Percentiles rank a stretch among this genome's conserved stretches.
Evolutionary conservation across 2,888 invertebrate species (phyloP).

Genomic region (Rhagonycha fulva): DNA sequence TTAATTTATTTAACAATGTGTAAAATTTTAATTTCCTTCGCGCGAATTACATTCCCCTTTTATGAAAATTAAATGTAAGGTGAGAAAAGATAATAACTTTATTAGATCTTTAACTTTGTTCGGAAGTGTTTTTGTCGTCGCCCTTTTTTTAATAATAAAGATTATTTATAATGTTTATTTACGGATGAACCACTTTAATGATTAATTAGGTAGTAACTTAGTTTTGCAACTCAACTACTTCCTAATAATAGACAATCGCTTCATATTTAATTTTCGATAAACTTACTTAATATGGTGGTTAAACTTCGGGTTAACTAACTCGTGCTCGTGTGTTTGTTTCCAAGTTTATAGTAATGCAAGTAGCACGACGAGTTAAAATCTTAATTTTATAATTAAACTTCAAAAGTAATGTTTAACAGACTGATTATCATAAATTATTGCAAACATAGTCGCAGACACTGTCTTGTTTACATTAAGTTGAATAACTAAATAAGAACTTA

Average conservation of each 20-base stretch:
- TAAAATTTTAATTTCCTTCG: conserved; percentile 27
- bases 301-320: background rate
- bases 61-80: background rate
- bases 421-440: background rate
- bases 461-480: background rate
- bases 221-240: background rate
- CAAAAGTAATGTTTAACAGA: background rate
- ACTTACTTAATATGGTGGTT: background rate
- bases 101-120: background rate
- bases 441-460: background rate
- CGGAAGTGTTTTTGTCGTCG: background rate
- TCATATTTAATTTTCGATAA: background rate
- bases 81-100: background rate
- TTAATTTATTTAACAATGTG: conserved; percentile 29
- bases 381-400: background rate
- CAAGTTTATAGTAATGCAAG: background rate
- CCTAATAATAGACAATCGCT: background rate
- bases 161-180: too few relatives aligned
- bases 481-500: background rate
- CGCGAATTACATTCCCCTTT: background rate
- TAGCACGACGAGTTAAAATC: background rate
- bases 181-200: background rate
- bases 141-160: background rate
- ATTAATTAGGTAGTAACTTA: background rate
- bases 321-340: background rate